Percentiles rank a stretch among this genome's conserved stretches.
Evolutionary conservation across 1,140 invertebrate species (phyloP).

Genomic region (Ladona fulva): DNA sequence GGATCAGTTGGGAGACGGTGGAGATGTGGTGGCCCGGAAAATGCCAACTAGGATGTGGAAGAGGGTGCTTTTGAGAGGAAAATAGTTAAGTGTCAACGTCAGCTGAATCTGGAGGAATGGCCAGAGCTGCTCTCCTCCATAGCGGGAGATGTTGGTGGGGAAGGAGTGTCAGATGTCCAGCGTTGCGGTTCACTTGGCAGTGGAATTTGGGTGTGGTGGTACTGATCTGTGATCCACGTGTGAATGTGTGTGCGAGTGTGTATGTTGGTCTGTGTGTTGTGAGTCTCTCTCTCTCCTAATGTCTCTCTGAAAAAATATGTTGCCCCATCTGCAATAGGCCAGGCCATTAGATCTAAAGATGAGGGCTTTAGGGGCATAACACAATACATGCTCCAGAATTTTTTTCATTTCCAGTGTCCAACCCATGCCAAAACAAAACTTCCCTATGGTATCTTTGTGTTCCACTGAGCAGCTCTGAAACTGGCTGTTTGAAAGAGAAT

Average conservation of each 20-base stretch:
- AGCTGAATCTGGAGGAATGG: background rate
- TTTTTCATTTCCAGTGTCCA: background rate
- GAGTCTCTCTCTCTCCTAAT: background rate
- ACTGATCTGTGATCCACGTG: constrained; percentile 3
- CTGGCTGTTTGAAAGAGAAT: background rate
- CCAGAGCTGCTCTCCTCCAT: background rate
- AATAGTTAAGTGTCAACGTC: background rate
- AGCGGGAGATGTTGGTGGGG: background rate
- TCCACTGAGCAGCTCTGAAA: background rate
- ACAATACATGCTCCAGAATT: background rate
- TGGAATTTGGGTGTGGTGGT: constrained; percentile 7
- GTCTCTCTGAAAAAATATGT: background rate
- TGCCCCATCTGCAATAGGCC: background rate
- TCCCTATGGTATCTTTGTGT: background rate
- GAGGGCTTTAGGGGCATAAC: background rate
- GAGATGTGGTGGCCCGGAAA: background rate
- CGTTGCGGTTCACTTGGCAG: constrained; percentile 1
- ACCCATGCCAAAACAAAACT: background rate
- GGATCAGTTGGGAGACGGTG: background rate
- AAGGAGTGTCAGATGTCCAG: background rate
- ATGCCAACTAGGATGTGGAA: background rate
- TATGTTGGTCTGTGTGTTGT: background rate
- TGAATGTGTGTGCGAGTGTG: background rate
- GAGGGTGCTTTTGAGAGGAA: background rate
- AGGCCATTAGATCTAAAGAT: background rate